These are phyloP conservation scores for Chymomyza caudatula DNA, from an alignment of 2,888 invertebrate species.

Conservation along the genomic window DNA sequence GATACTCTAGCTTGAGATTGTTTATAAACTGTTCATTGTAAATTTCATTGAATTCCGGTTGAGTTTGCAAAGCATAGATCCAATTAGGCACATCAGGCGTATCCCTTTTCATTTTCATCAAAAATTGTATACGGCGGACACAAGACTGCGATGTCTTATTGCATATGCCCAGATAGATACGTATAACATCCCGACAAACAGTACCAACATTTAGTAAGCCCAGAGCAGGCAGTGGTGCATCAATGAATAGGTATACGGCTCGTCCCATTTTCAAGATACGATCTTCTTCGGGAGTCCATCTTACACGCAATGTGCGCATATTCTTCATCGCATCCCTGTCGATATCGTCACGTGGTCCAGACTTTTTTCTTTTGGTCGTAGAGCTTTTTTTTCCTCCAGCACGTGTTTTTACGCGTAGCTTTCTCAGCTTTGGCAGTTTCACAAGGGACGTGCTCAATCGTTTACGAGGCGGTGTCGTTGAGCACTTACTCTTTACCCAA, in stretches of 20 bases:
- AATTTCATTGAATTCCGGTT: slow-evolving; percentile 78
- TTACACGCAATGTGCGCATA: slow-evolving; percentile 81
- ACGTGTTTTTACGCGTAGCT: not conserved
- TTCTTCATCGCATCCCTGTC: slow-evolving; percentile 83
- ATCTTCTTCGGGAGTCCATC: slow-evolving; percentile 85
- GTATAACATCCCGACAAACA: slow-evolving; percentile 81
- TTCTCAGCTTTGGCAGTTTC: slow-evolving; percentile 16
- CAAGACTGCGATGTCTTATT: slow-evolving; percentile 86
- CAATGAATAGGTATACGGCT: slow-evolving; percentile 80
- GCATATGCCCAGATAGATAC: slow-evolving; percentile 79
- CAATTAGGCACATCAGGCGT: slow-evolving; percentile 81
- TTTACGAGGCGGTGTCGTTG: slow-evolving; percentile 19
- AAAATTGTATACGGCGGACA: slow-evolving; percentile 82
- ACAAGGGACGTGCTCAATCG: slow-evolving; percentile 29
- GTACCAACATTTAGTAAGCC: slow-evolving; percentile 75
- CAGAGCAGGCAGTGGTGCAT: slow-evolving; percentile 76
- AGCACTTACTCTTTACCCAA: slow-evolving; percentile 74
- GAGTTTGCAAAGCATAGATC: slow-evolving; percentile 82
- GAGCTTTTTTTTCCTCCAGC: not conserved
- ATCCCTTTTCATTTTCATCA: slow-evolving; percentile 81
- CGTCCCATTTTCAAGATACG: slow-evolving; percentile 83
- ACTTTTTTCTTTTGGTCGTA: slow-evolving; percentile 26
- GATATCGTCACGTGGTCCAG: slow-evolving; percentile 80
- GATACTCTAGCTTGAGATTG: slow-evolving; percentile 71
- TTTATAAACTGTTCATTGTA: slow-evolving; percentile 77